Base-by-base conservation (phyloP, 2,797 vertebrate species). In the Hypotaenidia okinawae region DNA sequence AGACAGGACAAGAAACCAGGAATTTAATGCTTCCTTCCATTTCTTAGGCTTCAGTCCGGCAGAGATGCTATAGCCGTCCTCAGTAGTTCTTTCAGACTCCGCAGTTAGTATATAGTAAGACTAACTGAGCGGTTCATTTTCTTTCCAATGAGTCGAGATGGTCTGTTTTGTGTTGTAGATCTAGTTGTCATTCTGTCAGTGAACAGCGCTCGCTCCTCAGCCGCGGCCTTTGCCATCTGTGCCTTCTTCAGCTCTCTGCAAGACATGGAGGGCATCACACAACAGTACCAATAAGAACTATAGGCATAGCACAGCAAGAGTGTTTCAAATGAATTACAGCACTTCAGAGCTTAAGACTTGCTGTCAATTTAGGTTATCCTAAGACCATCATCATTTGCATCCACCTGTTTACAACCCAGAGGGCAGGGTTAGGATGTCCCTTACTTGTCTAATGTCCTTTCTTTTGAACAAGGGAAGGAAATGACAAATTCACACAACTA, bases 71-170 rank as follows among this genome's bases (percentile, higher is more conserved):
- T 19, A 90, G 88, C 78, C 89, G 91, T 69, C 37, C 90, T 69
- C 81, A 84, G 95, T 57, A 94, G 83, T 41, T 90, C 59, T 80
- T 76, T 77, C 4, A 47, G 47, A 39, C 87, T 64, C 52, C 92
- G 35, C 6, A 96, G 89, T 90, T 99, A 99, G 97, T 99, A 99
- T 97, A 99, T 99, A 72, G 99, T 99, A 83, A 99, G 98, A 97
- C 99, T 99, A 97, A 99, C 98, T 7, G 99, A 99, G 28, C 99
- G 99, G 93, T 99, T 99, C 98, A 99, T 99, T 96, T 99, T 99
- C 98, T 99, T 99, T 64, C 99, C 99, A 49, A 99, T 98, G 95
- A 99, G 98, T 33, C 99, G 98, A 55, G 98, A 98, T 49, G 98
- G 98, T 96, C 99, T 98, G 92, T 97, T 98, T 91, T 99, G 99